Base-by-base conservation (phyloP, 2,888 invertebrate genomes). In the Caenorhabditis sp. region DNA sequence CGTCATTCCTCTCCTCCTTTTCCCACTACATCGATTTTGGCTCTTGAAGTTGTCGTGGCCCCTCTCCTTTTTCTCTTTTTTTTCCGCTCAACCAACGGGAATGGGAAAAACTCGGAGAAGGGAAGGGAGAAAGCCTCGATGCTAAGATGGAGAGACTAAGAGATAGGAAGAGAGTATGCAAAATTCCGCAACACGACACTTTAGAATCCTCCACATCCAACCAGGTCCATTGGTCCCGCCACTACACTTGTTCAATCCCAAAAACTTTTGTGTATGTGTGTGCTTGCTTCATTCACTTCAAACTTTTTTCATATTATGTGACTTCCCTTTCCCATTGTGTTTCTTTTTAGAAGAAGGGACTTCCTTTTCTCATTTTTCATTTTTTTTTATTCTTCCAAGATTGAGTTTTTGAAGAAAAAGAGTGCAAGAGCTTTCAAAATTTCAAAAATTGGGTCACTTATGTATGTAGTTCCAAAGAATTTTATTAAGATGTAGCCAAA, bases 131-230 rank as follows among this genome's bases (percentile, higher is more conserved):
- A 62, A 69, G 64, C 53, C 32, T 32, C 32, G 32, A 32, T 9
- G 32, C 32, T 32, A 40, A 40, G 40, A 40, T 50, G 32, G 70
- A 71, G 68, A 71, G 37, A 67, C 51, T 35, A 40, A 79, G 50
- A 71, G 65, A 78, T 64, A 58, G 71, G 76, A 76, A 67, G 61
- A 67, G 76, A 68, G 76, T 76, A 76, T 76, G 76, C 76, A 76
- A 76, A 76, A 76, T 67, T 76, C 76, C 76, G 76, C 76, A 78
- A 78, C 78, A 78, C 69, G 70, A 71, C 78, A 78, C 69, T 78
- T 71, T 70, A 78, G 70, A 70, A 70, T 78, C 78, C 70, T 65
- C 69, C 78, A 78, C 55, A 64, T 78, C 78, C 69, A 64, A 61
- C 78, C 64, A 69, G 62, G 78, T 70, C 64, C 78, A 70, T 56